Percentiles rank a stretch among this genome's conserved stretches.
These are phyloP conservation scores for Hoplostethus mediterraneus DNA, from an alignment of 2,797 vertebrate genomes.

Conservation along the genomic window DNA sequence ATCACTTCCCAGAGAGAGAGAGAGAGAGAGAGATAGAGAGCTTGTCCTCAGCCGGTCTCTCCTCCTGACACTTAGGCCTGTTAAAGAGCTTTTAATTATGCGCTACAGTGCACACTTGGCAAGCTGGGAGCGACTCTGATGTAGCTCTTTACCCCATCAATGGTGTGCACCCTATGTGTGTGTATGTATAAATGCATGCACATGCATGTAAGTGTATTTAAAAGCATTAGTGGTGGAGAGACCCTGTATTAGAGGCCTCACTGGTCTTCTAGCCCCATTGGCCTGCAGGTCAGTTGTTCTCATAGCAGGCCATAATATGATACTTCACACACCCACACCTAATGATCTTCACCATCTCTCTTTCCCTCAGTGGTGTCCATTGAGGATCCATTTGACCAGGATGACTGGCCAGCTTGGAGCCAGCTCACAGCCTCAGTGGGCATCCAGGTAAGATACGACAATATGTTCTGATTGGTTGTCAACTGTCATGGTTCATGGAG, in stretches of 20 bases:
- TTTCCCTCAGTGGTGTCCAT: conserved; percentile 90
- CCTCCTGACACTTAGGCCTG: conserved; percentile 38
- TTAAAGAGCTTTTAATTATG: conserved; percentile 74
- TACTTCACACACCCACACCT: background rate
- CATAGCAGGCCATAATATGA: conserved; percentile 5
- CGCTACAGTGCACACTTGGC: conserved; percentile 62
- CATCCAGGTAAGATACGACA: conserved; percentile 83
- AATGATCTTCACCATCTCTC: background rate
- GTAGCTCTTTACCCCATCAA: conserved; percentile 64
- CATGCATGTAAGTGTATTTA: conserved; percentile 15
- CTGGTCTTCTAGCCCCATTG: background rate
- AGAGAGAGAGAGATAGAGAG: conserved; percentile 26
- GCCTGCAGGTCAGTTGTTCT: conserved; percentile 10
- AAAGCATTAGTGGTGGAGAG: conserved; percentile 35
- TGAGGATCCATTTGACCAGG: conserved; percentile 96
- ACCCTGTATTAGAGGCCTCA: conserved; percentile 24
- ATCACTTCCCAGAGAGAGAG: conserved; percentile 5
- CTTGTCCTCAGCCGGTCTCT: conserved; percentile 28
- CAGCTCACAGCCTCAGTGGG: conserved; percentile 92
- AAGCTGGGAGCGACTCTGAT: conserved; percentile 42
- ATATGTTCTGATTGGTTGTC: background rate
- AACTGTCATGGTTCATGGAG: background rate
- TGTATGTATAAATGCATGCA: conserved; percentile 6
- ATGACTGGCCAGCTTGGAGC: conserved; percentile 94
- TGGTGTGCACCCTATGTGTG: conserved; percentile 43